Evolutionary conservation across 2,888 invertebrate genomes (phyloP).

Genomic region (Campoplex nolae): DNA sequence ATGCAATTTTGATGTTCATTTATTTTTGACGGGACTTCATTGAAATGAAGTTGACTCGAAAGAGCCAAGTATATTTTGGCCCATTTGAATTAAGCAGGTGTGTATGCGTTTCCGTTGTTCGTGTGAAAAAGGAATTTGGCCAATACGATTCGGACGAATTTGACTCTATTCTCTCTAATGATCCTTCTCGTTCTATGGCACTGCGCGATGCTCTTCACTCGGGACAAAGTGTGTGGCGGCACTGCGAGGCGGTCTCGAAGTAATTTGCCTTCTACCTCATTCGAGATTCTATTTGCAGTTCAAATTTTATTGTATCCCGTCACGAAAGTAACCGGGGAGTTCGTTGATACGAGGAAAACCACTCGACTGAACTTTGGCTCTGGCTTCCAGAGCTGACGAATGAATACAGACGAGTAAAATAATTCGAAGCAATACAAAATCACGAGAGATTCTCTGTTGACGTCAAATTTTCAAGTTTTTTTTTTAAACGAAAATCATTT

Average conservation of each 20-base stretch:
- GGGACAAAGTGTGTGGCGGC: not conserved
- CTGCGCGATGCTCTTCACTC: slow-evolving; percentile 31
- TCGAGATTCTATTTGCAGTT: slow-evolving; percentile 80
- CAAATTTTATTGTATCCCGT: slow-evolving; percentile 79
- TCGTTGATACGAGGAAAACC: slow-evolving; percentile 55
- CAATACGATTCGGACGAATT: slow-evolving; percentile 55
- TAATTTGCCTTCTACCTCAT: slow-evolving; percentile 63
- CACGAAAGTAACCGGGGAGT: slow-evolving; percentile 77
- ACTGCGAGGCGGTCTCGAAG: slow-evolving; percentile 30
- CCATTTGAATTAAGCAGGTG: slow-evolving; percentile 33
- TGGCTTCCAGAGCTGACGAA: not conserved
- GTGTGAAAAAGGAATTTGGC: slow-evolving; percentile 55
- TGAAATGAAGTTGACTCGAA: slow-evolving; percentile 26
- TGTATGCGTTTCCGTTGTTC: slow-evolving; percentile 45
- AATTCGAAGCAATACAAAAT: slow-evolving; percentile 6
- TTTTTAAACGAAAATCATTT: not conserved
- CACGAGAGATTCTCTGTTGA: not conserved
- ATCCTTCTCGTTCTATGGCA: slow-evolving; percentile 41
- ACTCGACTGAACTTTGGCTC: slow-evolving; percentile 41
- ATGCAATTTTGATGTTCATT: not conserved
- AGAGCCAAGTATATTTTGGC: slow-evolving; percentile 8
- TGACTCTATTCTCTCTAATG: slow-evolving; percentile 56
- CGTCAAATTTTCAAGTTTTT: not conserved
- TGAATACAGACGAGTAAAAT: slow-evolving; percentile 15
- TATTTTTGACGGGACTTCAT: slow-evolving; percentile 15